Base-by-base conservation (phyloP, 23 tunicate genomes). In the Diplosoma virens region DNA sequence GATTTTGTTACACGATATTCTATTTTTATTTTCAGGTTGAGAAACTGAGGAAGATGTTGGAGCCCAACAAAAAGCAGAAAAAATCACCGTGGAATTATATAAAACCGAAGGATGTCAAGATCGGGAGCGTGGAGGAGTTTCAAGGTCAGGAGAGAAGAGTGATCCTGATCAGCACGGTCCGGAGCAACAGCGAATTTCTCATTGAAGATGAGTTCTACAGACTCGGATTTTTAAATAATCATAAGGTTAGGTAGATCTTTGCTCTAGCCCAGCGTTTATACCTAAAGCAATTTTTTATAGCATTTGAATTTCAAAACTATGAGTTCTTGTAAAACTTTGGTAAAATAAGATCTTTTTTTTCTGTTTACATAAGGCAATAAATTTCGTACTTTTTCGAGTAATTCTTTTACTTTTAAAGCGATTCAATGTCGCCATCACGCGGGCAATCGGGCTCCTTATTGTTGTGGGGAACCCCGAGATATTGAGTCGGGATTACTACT, bases 381-480 rank as follows among this genome's bases (percentile, higher is more conserved):
- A n/a, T n/a, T n/a, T n/a, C n/a, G n/a, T n/a, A n/a, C n/a, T n/a
- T n/a, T n/a, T n/a, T n/a, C n/a, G n/a, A n/a, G n/a, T n/a, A n/a
- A n/a, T n/a, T n/a, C n/a, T 71, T 2, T 35, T n/a, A 22, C 54
- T 20, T 37, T 37, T 69, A 1, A 68, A 88, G 83, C 52, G 95
- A 28, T 81, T 88, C 61, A 88, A 88, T 47, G 95, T 88, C 47
- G 87, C 95, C 9, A 30, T 88, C 1, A 88, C 95, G 0, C 75
- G 98, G 3, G 93, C 98, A 27, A 86, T 78, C 35, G 50, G 77
- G 27, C 81, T 93, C 37, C 68, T 93, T 21, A 74, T 93, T 32
- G 84, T 93, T 41, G 77, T 93, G 25, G 98, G 98, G 14, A 83
- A 93, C 46, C 87, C 93, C 18, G 41, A 82, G 9, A 54, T 93